Evolutionary conservation across 2,888 invertebrate genomes (phyloP).

Genomic region (Spialia ferax): DNA sequence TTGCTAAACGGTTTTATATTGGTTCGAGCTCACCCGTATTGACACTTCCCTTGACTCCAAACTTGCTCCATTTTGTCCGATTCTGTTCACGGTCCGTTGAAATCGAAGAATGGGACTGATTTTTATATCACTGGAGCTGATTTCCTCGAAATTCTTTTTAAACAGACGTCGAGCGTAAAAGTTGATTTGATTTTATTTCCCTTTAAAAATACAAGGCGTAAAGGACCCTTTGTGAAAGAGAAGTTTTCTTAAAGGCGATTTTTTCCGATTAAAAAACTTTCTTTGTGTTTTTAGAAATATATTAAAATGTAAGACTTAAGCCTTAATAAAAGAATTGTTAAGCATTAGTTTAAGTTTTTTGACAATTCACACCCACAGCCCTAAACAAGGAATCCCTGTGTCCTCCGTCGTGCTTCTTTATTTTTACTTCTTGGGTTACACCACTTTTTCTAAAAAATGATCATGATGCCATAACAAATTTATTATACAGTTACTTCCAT

Average conservation of each 20-base stretch:
- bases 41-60: constrained; percentile 27
- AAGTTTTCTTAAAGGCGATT: not conserved
- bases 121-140: constrained; percentile 17
- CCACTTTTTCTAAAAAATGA: too few species aligned
- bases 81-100: constrained; percentile 20
- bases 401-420: too few species aligned
- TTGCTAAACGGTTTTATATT: constrained; percentile 18
- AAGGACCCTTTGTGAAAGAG: not conserved
- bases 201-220: constrained; percentile 7
- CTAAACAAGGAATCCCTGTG: too few species aligned
- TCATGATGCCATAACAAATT: too few species aligned
- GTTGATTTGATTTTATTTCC: constrained; percentile 13
- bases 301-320: not conserved
- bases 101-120: constrained; percentile 18
- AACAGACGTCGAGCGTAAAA: constrained; percentile 1
- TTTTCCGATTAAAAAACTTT: not conserved
- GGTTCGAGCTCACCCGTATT: constrained; percentile 11
- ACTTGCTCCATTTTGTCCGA: constrained; percentile 21
- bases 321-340: not conserved
- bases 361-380: too few species aligned
- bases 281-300: not conserved
- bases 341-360: not conserved
- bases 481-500: too few species aligned
- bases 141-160: constrained; percentile 1
- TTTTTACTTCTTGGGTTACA: too few species aligned